A percentile compares a stretch with the other conserved stretches of the same genome.
These are phyloP conservation scores for Anser brachyrhynchus DNA, from an alignment of 2,113 vertebrate species.

Conservation along the genomic window DNA sequence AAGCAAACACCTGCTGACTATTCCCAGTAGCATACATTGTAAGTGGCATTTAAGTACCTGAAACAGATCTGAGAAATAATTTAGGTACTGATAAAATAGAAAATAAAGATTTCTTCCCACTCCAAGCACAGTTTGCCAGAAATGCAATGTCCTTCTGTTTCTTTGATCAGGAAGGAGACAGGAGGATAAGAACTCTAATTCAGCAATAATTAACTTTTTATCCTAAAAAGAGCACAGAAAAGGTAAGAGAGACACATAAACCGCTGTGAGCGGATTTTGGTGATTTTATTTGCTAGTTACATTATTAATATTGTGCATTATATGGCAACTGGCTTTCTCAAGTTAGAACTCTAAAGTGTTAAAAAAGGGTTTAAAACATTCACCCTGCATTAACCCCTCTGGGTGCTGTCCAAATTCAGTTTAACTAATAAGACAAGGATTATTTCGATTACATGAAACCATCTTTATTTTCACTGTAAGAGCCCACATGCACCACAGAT, in stretches of 20 bases:
- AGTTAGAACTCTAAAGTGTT: not conserved
- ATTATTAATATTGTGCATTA: not conserved
- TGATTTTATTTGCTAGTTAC: not conserved
- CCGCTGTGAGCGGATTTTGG: not conserved
- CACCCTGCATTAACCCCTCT: not conserved
- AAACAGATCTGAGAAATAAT: slow-evolving; percentile 10
- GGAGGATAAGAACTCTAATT: not conserved
- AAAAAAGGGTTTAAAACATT: not conserved
- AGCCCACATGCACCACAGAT: not conserved
- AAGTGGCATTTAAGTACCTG: not conserved
- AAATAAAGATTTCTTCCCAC: not conserved
- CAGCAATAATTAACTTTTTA: not conserved
- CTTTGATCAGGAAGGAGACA: not conserved
- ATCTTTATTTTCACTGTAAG: not conserved
- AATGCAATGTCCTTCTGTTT: not conserved
- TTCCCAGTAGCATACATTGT: not conserved
- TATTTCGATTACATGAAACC: not conserved
- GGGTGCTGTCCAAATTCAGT: not conserved
- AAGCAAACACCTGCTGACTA: slow-evolving; percentile 47
- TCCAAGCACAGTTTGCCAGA: not conserved
- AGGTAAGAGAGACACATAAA: not conserved
- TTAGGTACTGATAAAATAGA: not conserved
- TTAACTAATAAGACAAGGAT: not conserved
- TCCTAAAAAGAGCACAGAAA: not conserved
- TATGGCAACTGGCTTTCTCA: not conserved